Evolutionary conservation across 2,888 invertebrate genomes (phyloP).

Genomic region (Spisula solida): DNA sequence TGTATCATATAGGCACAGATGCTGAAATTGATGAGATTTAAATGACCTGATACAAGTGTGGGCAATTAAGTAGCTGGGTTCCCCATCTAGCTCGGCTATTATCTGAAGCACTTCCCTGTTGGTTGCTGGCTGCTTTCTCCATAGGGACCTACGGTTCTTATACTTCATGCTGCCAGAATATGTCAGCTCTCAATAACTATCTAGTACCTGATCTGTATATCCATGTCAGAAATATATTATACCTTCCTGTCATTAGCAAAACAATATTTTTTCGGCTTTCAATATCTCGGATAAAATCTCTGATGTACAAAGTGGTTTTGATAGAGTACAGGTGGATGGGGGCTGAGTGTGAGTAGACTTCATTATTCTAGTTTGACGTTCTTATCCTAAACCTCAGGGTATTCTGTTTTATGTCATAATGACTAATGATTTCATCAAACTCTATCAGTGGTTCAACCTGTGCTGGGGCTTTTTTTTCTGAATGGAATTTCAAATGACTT

Average conservation of each 20-base stretch:
- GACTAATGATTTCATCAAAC: constrained; percentile 9
- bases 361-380: constrained; percentile 38
- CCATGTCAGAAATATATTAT: constrained; percentile 48
- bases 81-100: constrained; percentile 4
- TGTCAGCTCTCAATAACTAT: not conserved
- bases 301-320: constrained; percentile 24
- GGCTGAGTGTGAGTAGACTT: not conserved
- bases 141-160: constrained; percentile 22
- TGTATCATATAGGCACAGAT: constrained; percentile 8
- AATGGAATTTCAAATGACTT: constrained; percentile 4
- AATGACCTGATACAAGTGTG: constrained; percentile 41
- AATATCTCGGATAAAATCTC: constrained; percentile 31
- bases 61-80: constrained; percentile 43
- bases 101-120: constrained; percentile 17
- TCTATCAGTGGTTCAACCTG: not conserved
- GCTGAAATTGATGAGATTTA: constrained; percentile 41
- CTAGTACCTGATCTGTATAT: constrained; percentile 24
- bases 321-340: constrained; percentile 7
- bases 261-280: constrained; percentile 37
- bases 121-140: constrained; percentile 5
- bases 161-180: constrained; percentile 33
- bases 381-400: constrained; percentile 14
- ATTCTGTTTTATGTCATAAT: constrained; percentile 32
- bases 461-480: not conserved
- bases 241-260: constrained; percentile 45